Evolutionary conservation across 2,113 vertebrate species (phyloP), one percentile per base, ranked within the genome.

Genomic region (Anoura caudifer): DNA sequence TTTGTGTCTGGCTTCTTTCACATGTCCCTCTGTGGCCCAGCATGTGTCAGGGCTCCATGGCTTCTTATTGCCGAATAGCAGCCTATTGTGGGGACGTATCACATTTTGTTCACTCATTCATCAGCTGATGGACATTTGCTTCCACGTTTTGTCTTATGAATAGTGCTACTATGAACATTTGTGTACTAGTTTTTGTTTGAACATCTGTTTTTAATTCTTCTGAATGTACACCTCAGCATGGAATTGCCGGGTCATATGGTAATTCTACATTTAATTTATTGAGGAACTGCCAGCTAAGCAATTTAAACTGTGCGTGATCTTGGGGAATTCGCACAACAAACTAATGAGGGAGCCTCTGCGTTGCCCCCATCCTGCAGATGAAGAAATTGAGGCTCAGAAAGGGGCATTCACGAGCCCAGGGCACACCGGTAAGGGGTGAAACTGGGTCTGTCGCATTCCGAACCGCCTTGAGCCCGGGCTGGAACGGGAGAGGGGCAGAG

Each of bases 171-270:
- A 7, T 63, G 69, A 41, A 15, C 36, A 10, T 50, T 11, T 59
- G n/a, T 61, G 47, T 54, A 22, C 24, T 2, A 20, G 38, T 70
- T 54, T 77, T 77, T 15, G 33, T 45, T 47, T 38, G 33, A 81
- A 81, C 43, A 31, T 82, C 87, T 38, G 36, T 90, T 82, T 95
- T 93, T 45, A 41, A 22, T 95, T 87, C 82, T 67, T 82, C 36
- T 4, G 61, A 19, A 69, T 36, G 5, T 54, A 22, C 28, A 65
- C 61, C 52, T 75, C 13, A 38, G 73, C 7, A 56, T 61, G 86
- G 81, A 67, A 12, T 85, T 59, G 85, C 38, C 28, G 73, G 73
- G 8, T 89, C 84, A 26, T 6, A n/a, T 43, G n/a, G 45, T 38
- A 67, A 50, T 67, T 77, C 88, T 63, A 0, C 59, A 77, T 54